These are phyloP conservation scores for Chionis minor DNA, from an alignment of 2,113 vertebrate species.

Conservation along the genomic window DNA sequence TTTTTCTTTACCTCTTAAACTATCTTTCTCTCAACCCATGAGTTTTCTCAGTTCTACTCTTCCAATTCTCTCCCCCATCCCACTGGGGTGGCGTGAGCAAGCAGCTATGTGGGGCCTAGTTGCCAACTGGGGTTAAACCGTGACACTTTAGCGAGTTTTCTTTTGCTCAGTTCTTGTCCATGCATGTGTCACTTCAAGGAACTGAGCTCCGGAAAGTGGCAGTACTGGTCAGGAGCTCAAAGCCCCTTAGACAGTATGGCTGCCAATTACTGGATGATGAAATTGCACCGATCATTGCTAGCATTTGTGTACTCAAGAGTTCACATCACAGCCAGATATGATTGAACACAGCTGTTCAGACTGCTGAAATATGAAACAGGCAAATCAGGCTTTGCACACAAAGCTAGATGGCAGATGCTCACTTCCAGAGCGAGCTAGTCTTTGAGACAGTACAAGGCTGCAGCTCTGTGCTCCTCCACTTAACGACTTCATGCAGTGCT, in stretches of 20 bases:
- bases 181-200: background rate
- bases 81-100: background rate
- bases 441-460: background rate
- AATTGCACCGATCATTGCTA: background rate
- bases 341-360: background rate
- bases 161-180: rapidly evolving
- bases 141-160: background rate
- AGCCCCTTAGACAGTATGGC: background rate
- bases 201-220: background rate
- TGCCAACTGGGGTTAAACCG: background rate
- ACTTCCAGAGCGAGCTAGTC: background rate
- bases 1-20: background rate
- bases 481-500: background rate
- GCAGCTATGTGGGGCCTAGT: rapidly evolving
- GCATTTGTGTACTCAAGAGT: background rate
- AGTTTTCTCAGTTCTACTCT: background rate
- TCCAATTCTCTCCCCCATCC: rapidly evolving
- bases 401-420: background rate
- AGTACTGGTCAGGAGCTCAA: background rate
- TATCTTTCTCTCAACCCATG: background rate
- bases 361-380: background rate
- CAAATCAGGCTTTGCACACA: background rate
- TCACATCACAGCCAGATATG: background rate
- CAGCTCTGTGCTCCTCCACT: background rate
- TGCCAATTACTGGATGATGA: background rate